Base-by-base conservation (phyloP, 2,113 vertebrate genomes). In the Podocnemis expansa region DNA sequence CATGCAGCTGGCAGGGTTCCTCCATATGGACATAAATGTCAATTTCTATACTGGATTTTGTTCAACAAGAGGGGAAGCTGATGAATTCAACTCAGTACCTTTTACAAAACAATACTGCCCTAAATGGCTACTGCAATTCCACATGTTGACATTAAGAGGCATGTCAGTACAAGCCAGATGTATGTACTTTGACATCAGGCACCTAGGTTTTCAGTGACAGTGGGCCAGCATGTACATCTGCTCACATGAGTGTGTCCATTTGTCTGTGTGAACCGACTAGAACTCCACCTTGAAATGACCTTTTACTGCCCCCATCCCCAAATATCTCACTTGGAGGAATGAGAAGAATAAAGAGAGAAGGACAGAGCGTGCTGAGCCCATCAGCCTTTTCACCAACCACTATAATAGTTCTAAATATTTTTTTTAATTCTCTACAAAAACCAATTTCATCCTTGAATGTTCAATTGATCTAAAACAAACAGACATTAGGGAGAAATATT, bases 371-470 rank as follows among this genome's bases (percentile, higher is more conserved):
- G 5, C 24, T 51, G 38, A 51, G 94, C 82, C 80, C 63, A 78
- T 93, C 88, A 80, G 27, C 56, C 31, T 38, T 90, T 58, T 90
- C 82, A 89, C 47, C 47, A 91, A 13, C 80, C 47, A 84, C 78
- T 87, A n/a, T 38, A 91, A 92, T 95, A 89, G 91, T 91, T 93
- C 86, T 91, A 19, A 56, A 82, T 87, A 93, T 93, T 94, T 89
- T 95, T 91, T 95, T 95, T 91, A 90, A 95, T 95, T 78, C 76
- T 91, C 78, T 92, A 90, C 83, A 92, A 94, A 97, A 97, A 95
- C 92, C 94, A 95, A 96, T 96, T 94, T 96, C 91, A 96, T 96
- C 94, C 84, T 95, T 96, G 94, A 95, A 93, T 49, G 94, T 97
- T 94, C 88, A 95, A 94, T 95, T 97, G 96, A 97, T 93, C 91